These are phyloP conservation scores for Enteromius trimaculatus DNA, from an alignment of 2,797 vertebrate genomes.

Conservation along the genomic window DNA sequence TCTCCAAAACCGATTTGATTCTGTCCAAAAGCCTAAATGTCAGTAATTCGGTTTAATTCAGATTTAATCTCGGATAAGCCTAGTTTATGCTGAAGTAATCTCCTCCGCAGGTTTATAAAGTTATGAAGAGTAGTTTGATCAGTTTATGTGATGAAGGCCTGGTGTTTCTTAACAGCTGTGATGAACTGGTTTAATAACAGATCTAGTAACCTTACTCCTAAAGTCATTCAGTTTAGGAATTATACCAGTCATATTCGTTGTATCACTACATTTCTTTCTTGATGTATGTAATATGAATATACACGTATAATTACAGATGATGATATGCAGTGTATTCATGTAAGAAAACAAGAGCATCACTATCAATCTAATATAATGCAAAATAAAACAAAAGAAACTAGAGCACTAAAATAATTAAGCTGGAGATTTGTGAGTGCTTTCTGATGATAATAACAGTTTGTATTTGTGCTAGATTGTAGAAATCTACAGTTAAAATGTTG, in stretches of 20 bases:
- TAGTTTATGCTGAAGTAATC: neutral
- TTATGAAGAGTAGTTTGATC: neutral
- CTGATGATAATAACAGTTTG: neutral
- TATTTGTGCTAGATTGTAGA: neutral
- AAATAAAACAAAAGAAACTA: no score
- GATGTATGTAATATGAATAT: neutral
- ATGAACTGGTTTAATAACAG: neutral
- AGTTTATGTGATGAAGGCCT: conserved; percentile 11
- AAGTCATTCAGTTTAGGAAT: neutral
- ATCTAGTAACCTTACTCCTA: neutral
- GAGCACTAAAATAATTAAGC: neutral
- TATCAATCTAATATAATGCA: neutral
- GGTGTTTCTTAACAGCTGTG: conserved; percentile 18
- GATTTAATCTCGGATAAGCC: neutral
- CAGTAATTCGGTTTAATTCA: conserved; percentile 7
- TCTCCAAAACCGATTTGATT: conserved; percentile 5
- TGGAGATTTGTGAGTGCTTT: neutral
- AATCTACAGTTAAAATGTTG: neutral
- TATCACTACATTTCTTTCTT: neutral
- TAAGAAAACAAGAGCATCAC: neutral
- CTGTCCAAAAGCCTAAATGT: neutral
- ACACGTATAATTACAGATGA: neutral
- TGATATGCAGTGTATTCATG: neutral
- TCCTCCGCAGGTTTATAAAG: neutral
- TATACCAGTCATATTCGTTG: neutral